Conservation (phyloP, 2,888 invertebrate species). For the Chymomyza procnemis region DNA sequence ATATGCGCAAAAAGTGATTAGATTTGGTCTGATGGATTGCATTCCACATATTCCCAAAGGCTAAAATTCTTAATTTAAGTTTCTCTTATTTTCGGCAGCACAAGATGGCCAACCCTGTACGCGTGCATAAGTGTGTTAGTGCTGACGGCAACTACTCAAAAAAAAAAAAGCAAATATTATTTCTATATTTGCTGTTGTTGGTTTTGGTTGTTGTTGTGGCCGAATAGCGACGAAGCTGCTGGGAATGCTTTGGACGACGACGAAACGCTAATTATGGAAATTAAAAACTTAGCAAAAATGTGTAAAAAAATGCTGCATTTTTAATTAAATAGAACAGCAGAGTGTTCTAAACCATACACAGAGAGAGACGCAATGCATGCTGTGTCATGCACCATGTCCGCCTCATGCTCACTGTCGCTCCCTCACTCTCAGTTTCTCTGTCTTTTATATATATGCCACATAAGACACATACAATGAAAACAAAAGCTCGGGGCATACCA, state of each 20-base stretch:
- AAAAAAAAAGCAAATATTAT: constrained; percentile 9
- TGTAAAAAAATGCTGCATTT: constrained; percentile 62
- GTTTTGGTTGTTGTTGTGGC: not conserved
- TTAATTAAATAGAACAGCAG: constrained; percentile 67
- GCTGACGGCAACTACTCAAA: constrained; percentile 33
- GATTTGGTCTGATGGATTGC: no score
- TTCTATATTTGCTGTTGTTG: not conserved
- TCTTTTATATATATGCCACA: not conserved
- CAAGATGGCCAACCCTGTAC: no score
- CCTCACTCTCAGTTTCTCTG: constrained; percentile 1
- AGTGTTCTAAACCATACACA: constrained; percentile 10
- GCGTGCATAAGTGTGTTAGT: constrained; percentile 11
- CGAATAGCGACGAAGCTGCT: not conserved
- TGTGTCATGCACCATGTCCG: not conserved
- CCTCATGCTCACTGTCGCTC: not conserved
- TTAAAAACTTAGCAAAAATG: constrained; percentile 68
- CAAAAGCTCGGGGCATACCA: constrained; percentile 47
- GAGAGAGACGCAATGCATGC: not conserved
- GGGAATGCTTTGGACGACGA: constrained; percentile 20
- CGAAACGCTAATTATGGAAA: constrained; percentile 69
- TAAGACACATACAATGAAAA: constrained; percentile 31
- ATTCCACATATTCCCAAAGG: no score
- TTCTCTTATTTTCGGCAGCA: no score
- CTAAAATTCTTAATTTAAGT: no score
- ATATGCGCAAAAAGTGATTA: no score